phyloP scores from a whole-genome alignment of 2,888 invertebrate genomes.

The Sialis fuliginosa region DNA sequence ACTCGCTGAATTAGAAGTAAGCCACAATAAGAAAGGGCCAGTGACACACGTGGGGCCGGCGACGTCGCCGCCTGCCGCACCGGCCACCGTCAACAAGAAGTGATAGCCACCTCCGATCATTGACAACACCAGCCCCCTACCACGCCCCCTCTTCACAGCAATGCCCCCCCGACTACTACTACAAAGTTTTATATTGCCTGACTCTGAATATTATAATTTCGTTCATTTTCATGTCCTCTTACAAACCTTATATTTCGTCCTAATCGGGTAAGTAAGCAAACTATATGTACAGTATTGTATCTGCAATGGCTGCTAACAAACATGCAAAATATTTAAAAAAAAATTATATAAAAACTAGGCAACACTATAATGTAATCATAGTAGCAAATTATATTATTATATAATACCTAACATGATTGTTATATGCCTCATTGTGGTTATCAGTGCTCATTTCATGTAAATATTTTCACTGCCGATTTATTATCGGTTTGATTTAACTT shows the following conservation, averaged over 20 bases:
- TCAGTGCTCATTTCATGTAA: too few relatives aligned
- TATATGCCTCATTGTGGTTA: too few relatives aligned
- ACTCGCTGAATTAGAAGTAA: conserved; percentile 76
- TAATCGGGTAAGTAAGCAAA: conserved; percentile 1
- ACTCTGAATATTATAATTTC: too few relatives aligned
- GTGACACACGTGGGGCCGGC: conserved; percentile 13
- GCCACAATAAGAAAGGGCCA: conserved; percentile 31
- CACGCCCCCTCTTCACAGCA: neutral
- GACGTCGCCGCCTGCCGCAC: neutral
- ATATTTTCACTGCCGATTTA: too few relatives aligned
- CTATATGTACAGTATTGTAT: neutral
- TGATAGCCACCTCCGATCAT: conserved; percentile 7
- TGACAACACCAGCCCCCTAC: neutral
- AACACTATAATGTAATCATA: neutral
- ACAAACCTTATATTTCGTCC: neutral
- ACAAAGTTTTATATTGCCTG: neutral
- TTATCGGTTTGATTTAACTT: too few relatives aligned
- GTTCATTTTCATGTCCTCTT: too few relatives aligned
- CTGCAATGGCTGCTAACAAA: conserved; percentile 4
- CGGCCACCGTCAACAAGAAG: conserved; percentile 7
- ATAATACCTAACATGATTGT: neutral
- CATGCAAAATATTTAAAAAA: neutral
- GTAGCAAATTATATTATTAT: neutral
- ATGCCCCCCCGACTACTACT: neutral
- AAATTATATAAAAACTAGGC: neutral